phyloP scores from a whole-genome alignment of 1,140 invertebrate species.

The Orussus abietinus region DNA sequence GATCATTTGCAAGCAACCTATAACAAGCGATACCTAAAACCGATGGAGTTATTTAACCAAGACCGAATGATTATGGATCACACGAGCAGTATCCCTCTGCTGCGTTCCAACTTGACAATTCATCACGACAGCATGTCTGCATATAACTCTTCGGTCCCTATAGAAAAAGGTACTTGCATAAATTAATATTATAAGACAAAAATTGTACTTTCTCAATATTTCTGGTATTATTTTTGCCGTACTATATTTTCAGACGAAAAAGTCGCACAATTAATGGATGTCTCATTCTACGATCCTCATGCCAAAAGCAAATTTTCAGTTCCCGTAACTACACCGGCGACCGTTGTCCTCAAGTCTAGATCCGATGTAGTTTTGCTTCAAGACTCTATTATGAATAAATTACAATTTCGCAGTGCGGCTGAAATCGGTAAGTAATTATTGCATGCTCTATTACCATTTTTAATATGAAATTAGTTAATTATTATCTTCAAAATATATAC shows the following conservation, averaged over 20 bases:
- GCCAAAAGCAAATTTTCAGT: too few species aligned
- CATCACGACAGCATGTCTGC: conserved; percentile 10
- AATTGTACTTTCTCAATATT: too few species aligned
- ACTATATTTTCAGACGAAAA: too few species aligned
- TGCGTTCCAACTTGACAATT: conserved; percentile 17
- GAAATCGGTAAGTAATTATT: conserved; percentile 54
- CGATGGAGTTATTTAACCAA: too few species aligned
- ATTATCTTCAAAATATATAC: background rate
- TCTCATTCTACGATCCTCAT: too few species aligned
- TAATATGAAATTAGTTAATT: background rate
- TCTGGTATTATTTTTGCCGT: too few species aligned
- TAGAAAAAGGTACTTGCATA: too few species aligned
- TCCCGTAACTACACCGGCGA: conserved; percentile 30
- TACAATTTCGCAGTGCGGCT: conserved; percentile 56
- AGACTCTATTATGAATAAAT: conserved; percentile 47
- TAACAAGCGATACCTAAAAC: too few species aligned
- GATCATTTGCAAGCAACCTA: too few species aligned
- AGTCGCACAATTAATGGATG: too few species aligned
- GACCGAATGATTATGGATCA: background rate
- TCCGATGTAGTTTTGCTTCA: conserved; percentile 47
- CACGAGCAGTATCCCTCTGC: conserved; percentile 4
- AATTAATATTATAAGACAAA: too few species aligned
- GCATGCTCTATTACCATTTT: conserved; percentile 8
- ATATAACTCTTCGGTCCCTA: too few species aligned
- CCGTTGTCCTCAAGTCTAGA: conserved; percentile 45